Percentiles rank a stretch among this genome's conserved stretches.
Evolutionary conservation across 2,888 invertebrate genomes (phyloP).

Genomic region (Steromphala cineraria): DNA sequence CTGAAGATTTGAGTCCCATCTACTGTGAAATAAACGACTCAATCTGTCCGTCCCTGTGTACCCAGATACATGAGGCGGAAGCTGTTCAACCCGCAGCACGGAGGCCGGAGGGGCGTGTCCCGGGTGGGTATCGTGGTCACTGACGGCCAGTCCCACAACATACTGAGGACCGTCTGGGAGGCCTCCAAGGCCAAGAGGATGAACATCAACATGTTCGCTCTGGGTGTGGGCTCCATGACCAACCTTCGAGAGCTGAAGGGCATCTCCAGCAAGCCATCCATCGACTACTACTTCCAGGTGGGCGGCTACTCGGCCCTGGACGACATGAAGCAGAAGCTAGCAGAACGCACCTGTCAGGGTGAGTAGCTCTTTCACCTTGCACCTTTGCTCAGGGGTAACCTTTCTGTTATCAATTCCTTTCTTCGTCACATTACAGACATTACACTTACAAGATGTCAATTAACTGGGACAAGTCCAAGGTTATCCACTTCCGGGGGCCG

Average conservation of each 20-base stretch:
- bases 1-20: too few relatives aligned
- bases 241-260: slow-evolving; percentile 57
- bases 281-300: slow-evolving; percentile 56
- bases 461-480: too few relatives aligned
- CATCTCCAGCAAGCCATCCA: slow-evolving; percentile 54
- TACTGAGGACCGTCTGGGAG: slow-evolving; percentile 52
- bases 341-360: slow-evolving; percentile 60
- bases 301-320: slow-evolving; percentile 56
- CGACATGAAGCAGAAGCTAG: slow-evolving; percentile 56
- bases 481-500: too few relatives aligned
- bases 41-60: too few relatives aligned
- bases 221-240: slow-evolving; percentile 59
- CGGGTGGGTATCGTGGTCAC: slow-evolving; percentile 63
- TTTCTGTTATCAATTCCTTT: too few relatives aligned
- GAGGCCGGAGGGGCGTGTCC: slow-evolving; percentile 53
- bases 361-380: too few relatives aligned
- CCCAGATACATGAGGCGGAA: slow-evolving; percentile 38
- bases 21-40: too few relatives aligned
- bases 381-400: too few relatives aligned
- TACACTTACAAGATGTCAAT: slow-evolving; percentile 21
- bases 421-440: background rate
- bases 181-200: slow-evolving; percentile 52
- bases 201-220: slow-evolving; percentile 58
- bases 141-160: slow-evolving; percentile 60
- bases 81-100: slow-evolving; percentile 48